Base-by-base conservation (phyloP, 1,140 invertebrate species). In the Papilio helenus region DNA sequence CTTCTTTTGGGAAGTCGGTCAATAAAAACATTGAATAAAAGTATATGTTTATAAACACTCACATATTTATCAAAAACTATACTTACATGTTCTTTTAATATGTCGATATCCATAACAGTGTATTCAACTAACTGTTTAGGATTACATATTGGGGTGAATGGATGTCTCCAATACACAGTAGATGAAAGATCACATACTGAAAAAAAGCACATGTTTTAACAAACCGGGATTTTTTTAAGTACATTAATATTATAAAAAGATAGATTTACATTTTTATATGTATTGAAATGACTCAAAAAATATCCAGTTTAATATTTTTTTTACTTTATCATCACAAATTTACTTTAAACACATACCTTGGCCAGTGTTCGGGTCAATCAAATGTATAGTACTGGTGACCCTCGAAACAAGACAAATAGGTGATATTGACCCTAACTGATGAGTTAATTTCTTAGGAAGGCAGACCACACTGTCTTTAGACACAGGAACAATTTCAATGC, bases 391-490 rank as follows among this genome's bases (percentile, higher is more conserved):
- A 91, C 97, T 98, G 3, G 98, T 98, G 1, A 99, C 98, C 90
- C 98, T 96, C 84, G 97, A 95, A 18, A 99, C 97, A 39, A 99
- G 94, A 94, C 98, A 99, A 71, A 99, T 95, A 16, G 98, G 97
- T 65, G 96, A 97, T 87, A 99, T 98, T 80, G 98, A 98, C n/a
- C 98, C 99, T 8, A 99, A 93, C 82, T 97, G 97, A 86, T 98
- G 97, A 9, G 98, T 97, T 79, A 99, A 90, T 89, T 98, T 97
- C 89, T 97, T 97, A 5, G 98, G 96, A 14, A 99, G 95, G 92
- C 99, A 99, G 20, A 99, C 97, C 72, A 99, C 95, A 90, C 99
- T 99, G 92, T 99, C 98, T 92, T 99, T 99, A 42, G 99, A 99
- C 23, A 99, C 92, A 0, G 99, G 99, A 0, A 99, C 98, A 89